These are phyloP conservation scores for human DNA, from an alignment of 2,113 vertebrate species.

Conservation along the genomic window DNA sequence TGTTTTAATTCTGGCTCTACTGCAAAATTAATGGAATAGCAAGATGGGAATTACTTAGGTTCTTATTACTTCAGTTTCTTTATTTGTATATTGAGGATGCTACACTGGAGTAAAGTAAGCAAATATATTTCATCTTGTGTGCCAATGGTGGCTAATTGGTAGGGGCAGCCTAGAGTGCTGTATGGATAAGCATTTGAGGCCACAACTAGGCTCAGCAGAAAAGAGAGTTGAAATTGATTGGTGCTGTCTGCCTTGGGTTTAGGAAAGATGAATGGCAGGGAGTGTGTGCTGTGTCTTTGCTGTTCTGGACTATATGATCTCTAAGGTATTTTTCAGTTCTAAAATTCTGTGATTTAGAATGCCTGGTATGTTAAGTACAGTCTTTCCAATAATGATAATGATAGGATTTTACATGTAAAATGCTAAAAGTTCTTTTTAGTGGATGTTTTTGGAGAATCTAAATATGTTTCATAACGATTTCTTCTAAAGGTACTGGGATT, in stretches of 20 bases:
- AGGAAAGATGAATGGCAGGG: neutral
- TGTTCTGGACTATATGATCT: neutral
- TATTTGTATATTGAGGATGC: neutral
- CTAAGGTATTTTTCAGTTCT: neutral
- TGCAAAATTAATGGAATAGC: constrained; percentile 39
- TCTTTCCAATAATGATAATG: neutral
- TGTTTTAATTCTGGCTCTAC: constrained; percentile 35
- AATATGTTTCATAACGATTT: neutral
- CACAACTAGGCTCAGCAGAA: neutral
- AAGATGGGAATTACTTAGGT: constrained; percentile 29
- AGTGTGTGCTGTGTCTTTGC: neutral
- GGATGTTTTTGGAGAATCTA: constrained; percentile 7
- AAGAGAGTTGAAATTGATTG: neutral
- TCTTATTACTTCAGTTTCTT: neutral
- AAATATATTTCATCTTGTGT: constrained; percentile 15
- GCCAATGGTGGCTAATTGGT: neutral
- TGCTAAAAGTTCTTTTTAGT: neutral
- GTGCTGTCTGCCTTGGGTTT: neutral
- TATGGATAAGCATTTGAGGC: neutral
- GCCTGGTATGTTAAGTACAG: neutral
- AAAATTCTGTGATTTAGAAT: neutral
- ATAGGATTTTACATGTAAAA: neutral
- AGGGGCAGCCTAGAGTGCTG: neutral
- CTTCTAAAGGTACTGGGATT: neutral
- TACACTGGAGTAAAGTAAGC: neutral